phyloP scores from a whole-genome alignment of 2,888 invertebrate species.

The Cephus spinipes region DNA sequence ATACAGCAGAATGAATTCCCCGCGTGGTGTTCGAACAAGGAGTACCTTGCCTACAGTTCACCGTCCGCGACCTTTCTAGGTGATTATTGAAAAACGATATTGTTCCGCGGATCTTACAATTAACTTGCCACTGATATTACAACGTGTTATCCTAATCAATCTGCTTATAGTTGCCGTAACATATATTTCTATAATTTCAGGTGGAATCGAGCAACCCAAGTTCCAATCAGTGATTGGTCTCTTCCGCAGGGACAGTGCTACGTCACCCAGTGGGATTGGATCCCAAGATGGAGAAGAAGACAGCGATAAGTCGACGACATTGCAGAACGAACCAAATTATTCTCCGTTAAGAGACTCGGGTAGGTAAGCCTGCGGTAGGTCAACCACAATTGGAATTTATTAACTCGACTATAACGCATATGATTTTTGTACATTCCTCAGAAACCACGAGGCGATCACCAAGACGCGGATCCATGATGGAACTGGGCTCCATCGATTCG shows the following conservation, averaged over 20 bases:
- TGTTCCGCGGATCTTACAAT: too few relatives aligned
- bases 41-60: constrained; percentile 91
- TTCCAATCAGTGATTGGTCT: constrained; percentile 90
- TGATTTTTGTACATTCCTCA: neutral
- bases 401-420: neutral
- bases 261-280: constrained; percentile 74
- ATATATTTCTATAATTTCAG: constrained; percentile 62
- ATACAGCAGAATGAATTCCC: constrained; percentile 89
- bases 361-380: constrained; percentile 61
- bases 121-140: neutral
- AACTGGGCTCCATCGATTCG: constrained; percentile 70
- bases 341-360: constrained; percentile 71
- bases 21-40: constrained; percentile 95
- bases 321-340: constrained; percentile 66
- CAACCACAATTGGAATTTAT: neutral
- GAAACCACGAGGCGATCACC: constrained; percentile 70
- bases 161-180: too few relatives aligned
- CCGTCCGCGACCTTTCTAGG: constrained; percentile 93
- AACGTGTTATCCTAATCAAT: neutral
- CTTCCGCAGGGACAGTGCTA: constrained; percentile 85
- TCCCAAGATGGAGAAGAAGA: constrained; percentile 67
- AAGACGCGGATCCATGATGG: constrained; percentile 85
- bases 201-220: constrained; percentile 89
- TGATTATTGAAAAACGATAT: constrained; percentile 63
- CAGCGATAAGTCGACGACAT: constrained; percentile 72